These are phyloP conservation scores for Thymelicus acteon DNA, from an alignment of 2,888 invertebrate species.

Conservation along the genomic window DNA sequence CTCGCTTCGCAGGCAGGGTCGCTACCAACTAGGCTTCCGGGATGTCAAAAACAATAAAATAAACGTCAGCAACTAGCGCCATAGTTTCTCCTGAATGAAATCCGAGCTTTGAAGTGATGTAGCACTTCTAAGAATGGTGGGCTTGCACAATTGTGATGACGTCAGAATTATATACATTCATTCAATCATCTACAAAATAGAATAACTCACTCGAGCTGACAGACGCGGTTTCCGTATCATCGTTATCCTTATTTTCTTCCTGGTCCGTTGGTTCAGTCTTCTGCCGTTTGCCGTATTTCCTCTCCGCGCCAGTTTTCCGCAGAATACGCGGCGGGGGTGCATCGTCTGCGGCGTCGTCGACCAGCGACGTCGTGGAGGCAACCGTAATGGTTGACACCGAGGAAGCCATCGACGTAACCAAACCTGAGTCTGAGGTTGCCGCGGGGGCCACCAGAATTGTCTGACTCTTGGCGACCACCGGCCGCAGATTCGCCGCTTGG, in stretches of 20 bases:
- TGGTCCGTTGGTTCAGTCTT: constrained; percentile 65
- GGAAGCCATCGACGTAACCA: constrained; percentile 46
- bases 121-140: no score
- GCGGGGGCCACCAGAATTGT: constrained; percentile 75
- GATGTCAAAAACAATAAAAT: no score
- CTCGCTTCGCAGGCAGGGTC: no score
- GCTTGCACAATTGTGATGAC: no score
- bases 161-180: not conserved
- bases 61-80: no score
- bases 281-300: constrained; percentile 76
- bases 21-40: no score
- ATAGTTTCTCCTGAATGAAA: no score
- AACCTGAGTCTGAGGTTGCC: constrained; percentile 49
- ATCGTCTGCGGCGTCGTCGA: constrained; percentile 62
- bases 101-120: not conserved
- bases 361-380: constrained; percentile 44
- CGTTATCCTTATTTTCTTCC: constrained; percentile 63
- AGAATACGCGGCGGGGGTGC: constrained; percentile 61
- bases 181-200: not conserved
- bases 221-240: constrained; percentile 54
- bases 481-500: constrained; percentile 64
- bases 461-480: constrained; percentile 65
- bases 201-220: constrained; percentile 61
- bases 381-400: constrained; percentile 48
- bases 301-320: constrained; percentile 63